Conservation (phyloP, 1,140 invertebrate genomes). For the Daktulosphaira vitifoliae region DNA sequence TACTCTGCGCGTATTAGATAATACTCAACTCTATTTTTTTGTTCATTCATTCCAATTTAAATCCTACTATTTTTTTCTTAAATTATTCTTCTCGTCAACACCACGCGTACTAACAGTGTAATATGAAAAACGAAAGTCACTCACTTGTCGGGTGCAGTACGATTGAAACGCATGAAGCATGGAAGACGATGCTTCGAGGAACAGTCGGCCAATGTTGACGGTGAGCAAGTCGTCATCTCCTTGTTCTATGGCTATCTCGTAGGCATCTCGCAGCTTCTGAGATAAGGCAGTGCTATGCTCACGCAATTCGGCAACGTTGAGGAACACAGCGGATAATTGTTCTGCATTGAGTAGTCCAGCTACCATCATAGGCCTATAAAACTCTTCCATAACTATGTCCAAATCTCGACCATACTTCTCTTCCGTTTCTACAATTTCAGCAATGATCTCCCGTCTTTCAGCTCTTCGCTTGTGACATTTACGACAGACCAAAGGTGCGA, state of each 20-base stretch:
- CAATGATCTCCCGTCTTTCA: conserved; percentile 88
- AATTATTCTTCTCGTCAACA: too few relatives aligned
- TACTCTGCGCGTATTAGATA: too few relatives aligned
- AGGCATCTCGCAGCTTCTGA: conserved; percentile 71
- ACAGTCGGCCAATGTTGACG: conserved; percentile 83
- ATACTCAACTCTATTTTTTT: too few relatives aligned
- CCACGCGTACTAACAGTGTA: too few relatives aligned
- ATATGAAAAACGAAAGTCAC: too few relatives aligned
- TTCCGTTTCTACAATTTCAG: conserved; percentile 93
- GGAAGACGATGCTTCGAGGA: conserved; percentile 72
- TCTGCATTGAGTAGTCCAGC: conserved; percentile 65
- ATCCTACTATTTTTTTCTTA: too few relatives aligned
- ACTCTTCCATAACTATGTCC: conserved; percentile 85
- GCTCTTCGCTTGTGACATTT: conserved; percentile 78
- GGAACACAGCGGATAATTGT: conserved; percentile 80
- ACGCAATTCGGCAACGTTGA: conserved; percentile 86
- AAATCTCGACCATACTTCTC: conserved; percentile 89
- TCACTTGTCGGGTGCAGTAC: conserved; percentile 75
- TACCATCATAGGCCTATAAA: conserved; percentile 85
- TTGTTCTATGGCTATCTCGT: conserved; percentile 75
- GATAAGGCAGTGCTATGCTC: conserved; percentile 79
- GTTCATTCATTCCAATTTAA: too few relatives aligned
- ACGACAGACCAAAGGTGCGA: conserved; percentile 70
- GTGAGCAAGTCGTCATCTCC: conserved; percentile 73
- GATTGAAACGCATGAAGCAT: conserved; percentile 91